Evolutionary conservation across 2,113 vertebrate species (phyloP), one percentile per base, ranked within the genome.

Genomic region (Carassius auratus): DNA sequence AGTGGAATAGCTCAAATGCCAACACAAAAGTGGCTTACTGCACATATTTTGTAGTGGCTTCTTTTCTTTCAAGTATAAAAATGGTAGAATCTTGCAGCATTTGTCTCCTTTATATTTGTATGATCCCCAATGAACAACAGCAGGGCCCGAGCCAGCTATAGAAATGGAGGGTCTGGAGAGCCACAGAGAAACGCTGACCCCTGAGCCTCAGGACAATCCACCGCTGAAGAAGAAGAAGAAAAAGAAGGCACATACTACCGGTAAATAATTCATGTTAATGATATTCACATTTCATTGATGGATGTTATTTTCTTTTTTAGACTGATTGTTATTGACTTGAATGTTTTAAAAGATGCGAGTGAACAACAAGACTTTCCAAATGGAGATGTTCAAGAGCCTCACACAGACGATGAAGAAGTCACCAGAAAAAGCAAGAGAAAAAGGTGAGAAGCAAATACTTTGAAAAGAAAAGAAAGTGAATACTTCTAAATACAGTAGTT

Each of bases 161-260:
- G 95, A 96, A 88, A 87, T 90, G 89, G 91, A 93, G 45, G 91
- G 86, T 14, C 84, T 90, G 48, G 89, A 89, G 0, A 91, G 90
- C 42, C 91, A 86, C 12, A 94, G 89, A 4, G 95, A 97, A 61
- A 92, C 89, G 38, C 83, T 96, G 52, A 93, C 94, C 55, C 92
- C 94, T 14, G 96, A 96, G 30, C 92, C 87, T 50, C 90, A 90
- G 23, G 94, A 96, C 19, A 85, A 85, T 59, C 94, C 95, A 81
- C 93, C 92, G 80, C 96, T 95, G 45, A 96, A 92, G 91, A 97
- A 92, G 83, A 96, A 94, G 90, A 98, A 95, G 90, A 98, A 95
- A 91, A 96, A 95, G 83, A 97, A 93, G 87, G 80, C 87, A 2
- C 79, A 90, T 0, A 87, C 87, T 6, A 79, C 89, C 0, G 93